Percentiles rank a stretch among this genome's conserved stretches.
These are phyloP conservation scores for Heliconius aoede DNA, from an alignment of 2,888 invertebrate species.

Conservation along the genomic window DNA sequence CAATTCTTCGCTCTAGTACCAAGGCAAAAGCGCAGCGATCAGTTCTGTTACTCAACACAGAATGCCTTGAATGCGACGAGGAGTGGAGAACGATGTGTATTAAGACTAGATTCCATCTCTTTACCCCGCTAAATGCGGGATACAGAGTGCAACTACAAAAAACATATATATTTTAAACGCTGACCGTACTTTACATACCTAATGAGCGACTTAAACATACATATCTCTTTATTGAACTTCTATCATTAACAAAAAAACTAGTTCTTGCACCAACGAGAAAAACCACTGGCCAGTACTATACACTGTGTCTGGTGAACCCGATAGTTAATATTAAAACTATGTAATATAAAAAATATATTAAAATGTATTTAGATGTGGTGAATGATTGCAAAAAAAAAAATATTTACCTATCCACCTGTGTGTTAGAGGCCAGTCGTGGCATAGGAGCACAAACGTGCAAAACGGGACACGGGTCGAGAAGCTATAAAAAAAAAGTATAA, in stretches of 20 bases:
- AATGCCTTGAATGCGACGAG: too few relatives aligned
- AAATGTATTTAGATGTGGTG: neutral
- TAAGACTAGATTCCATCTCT: too few relatives aligned
- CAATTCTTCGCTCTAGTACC: too few relatives aligned
- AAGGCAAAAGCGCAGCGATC: too few relatives aligned
- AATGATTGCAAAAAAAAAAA: neutral
- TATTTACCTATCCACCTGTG: neutral
- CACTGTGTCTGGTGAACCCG: neutral
- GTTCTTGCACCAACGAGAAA: neutral
- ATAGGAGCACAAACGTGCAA: neutral
- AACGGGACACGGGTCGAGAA: neutral
- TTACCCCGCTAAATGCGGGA: too few relatives aligned
- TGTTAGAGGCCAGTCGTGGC: neutral
- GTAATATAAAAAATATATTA: neutral
- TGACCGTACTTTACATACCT: too few relatives aligned
- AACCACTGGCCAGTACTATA: neutral
- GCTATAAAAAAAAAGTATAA: too few relatives aligned
- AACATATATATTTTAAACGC: too few relatives aligned
- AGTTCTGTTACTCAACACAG: too few relatives aligned
- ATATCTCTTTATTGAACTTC: slow-evolving; percentile 14
- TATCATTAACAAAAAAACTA: slow-evolving; percentile 23
- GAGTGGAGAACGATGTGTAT: too few relatives aligned
- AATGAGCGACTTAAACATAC: too few relatives aligned
- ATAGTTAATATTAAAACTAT: neutral
- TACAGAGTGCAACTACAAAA: too few relatives aligned